Conservation (phyloP, 1,140 invertebrate genomes). For the Monomorium pharaonis region DNA sequence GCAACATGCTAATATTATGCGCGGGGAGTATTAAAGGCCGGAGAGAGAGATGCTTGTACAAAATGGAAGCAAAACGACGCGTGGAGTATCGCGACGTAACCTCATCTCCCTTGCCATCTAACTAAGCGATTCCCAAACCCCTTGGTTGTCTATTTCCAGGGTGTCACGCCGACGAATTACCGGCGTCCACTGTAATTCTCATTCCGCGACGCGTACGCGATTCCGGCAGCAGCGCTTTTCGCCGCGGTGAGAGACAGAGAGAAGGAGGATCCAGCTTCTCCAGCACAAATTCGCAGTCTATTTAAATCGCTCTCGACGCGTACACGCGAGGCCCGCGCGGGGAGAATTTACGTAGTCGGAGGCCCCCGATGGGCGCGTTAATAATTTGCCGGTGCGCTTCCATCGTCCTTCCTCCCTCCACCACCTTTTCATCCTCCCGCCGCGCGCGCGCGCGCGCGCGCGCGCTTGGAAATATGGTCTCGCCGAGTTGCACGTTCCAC, state of each 20-base stretch:
- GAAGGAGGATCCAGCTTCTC: too few species aligned
- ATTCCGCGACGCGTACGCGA: neutral
- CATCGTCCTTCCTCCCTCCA: neutral
- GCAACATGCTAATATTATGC: too few species aligned
- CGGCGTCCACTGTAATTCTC: constrained; percentile 11
- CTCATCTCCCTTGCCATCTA: neutral
- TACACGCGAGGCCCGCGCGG: constrained; percentile 4
- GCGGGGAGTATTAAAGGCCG: too few species aligned
- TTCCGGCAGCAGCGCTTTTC: neutral
- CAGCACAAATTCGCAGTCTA: constrained; percentile 63
- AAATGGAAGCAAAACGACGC: too few species aligned
- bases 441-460: neutral
- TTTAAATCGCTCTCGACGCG: constrained; percentile 68
- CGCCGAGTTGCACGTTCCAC: constrained; percentile 57
- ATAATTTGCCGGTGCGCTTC: constrained; percentile 66
- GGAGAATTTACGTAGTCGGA: constrained; percentile 64
- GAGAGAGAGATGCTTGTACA: too few species aligned
- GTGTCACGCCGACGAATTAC: neutral
- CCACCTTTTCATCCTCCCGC: too few species aligned
- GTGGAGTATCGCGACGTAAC: neutral
- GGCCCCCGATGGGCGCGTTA: constrained; percentile 67
- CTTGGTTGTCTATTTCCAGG: neutral
- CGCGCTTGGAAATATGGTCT: constrained; percentile 63
- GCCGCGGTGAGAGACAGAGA: neutral
- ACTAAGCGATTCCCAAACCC: neutral